phyloP scores from a whole-genome alignment of 2,888 invertebrate species.

The Leptogaster cylindrica region DNA sequence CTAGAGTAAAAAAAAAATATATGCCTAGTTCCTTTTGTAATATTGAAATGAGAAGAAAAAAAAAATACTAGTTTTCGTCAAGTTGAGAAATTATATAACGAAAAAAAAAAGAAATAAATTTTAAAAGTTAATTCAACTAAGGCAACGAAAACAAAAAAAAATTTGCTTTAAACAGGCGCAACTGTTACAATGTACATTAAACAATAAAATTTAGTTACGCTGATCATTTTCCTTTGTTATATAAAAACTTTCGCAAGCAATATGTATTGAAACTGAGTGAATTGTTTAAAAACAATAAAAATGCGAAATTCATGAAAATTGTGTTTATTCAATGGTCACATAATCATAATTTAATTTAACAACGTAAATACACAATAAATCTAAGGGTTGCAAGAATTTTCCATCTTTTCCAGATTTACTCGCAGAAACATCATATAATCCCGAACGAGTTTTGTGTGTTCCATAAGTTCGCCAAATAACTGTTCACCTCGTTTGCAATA shows the following conservation, averaged over 20 bases:
- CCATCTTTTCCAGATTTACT: slow-evolving; percentile 86
- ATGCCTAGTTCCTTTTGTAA: slow-evolving; percentile 34
- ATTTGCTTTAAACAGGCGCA: slow-evolving; percentile 32
- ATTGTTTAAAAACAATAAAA: slow-evolving; percentile 29
- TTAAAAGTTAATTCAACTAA: slow-evolving; percentile 30
- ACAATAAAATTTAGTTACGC: slow-evolving; percentile 17
- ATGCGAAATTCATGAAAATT: slow-evolving; percentile 25
- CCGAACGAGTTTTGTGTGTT: slow-evolving; percentile 74
- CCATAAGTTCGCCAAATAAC: slow-evolving; percentile 78
- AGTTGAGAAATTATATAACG: background rate
- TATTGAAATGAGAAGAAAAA: slow-evolving; percentile 4
- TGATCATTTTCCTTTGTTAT: slow-evolving; percentile 27
- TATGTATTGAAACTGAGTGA: slow-evolving; percentile 36
- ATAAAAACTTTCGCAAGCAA: slow-evolving; percentile 26
- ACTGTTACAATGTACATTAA: slow-evolving; percentile 26
- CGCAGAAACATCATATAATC: slow-evolving; percentile 83
- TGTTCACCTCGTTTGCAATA: slow-evolving; percentile 90
- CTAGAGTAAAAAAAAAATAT: slow-evolving; percentile 16
- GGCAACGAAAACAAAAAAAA: slow-evolving; percentile 14
- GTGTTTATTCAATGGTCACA: background rate
- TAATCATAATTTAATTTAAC: too few relatives aligned
- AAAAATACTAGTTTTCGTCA: background rate
- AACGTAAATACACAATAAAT: too few relatives aligned
- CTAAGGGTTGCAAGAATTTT: too few relatives aligned
- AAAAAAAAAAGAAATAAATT: slow-evolving; percentile 9